phyloP scores from a whole-genome alignment of 2,888 invertebrate genomes.

The Cosmia pyralina region DNA sequence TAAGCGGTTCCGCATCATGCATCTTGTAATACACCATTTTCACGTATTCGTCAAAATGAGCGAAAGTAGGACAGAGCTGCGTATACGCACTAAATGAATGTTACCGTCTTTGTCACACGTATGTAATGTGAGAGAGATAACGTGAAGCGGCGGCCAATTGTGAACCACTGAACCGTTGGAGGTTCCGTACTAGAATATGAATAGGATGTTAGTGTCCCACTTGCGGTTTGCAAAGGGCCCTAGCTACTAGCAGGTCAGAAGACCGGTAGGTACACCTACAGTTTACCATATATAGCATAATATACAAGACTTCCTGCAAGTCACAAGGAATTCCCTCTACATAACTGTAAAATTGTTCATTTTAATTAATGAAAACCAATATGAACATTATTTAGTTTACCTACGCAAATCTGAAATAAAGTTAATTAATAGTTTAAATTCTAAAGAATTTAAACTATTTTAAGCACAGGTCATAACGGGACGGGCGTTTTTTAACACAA shows the following conservation, averaged over 20 bases:
- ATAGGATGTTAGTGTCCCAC: slow-evolving; percentile 3
- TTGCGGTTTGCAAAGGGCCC: slow-evolving; percentile 14
- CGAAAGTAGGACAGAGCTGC: slow-evolving; percentile 67
- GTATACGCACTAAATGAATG: slow-evolving; percentile 38
- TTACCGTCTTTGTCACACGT: slow-evolving; percentile 51
- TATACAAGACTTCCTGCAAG: background rate
- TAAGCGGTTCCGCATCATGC: slow-evolving; percentile 62
- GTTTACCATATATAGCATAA: background rate
- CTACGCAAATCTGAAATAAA: background rate
- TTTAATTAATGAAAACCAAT: background rate
- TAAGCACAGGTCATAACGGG: slow-evolving; percentile 40
- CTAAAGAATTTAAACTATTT: slow-evolving; percentile 34
- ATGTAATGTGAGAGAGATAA: slow-evolving; percentile 49
- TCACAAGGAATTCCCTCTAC: background rate
- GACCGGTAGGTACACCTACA: background rate
- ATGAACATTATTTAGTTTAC: slow-evolving; percentile 5
- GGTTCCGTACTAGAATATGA: slow-evolving; percentile 47
- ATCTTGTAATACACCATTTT: slow-evolving; percentile 64
- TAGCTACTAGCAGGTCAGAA: background rate
- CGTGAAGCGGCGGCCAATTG: slow-evolving; percentile 17
- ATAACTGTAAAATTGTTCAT: background rate
- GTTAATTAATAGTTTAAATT: no score
- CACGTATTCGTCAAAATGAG: slow-evolving; percentile 68
- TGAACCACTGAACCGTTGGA: slow-evolving; percentile 1
- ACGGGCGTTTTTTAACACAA: slow-evolving; percentile 35